Evolutionary conservation across 2,113 vertebrate species (phyloP), one percentile per base, ranked within the genome.

Genomic region (Ardeotis arabs): DNA sequence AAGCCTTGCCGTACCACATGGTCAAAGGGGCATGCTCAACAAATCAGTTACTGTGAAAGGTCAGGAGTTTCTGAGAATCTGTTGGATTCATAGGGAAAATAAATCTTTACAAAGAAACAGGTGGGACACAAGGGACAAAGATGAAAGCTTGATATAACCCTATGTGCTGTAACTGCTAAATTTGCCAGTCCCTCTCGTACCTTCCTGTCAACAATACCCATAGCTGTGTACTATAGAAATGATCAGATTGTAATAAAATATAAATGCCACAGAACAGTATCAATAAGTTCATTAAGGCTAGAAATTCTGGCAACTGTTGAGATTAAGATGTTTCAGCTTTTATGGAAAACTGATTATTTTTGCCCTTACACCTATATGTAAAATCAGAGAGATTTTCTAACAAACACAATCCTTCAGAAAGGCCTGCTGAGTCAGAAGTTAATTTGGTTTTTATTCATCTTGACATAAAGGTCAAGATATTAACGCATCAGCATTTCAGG

Each of bases 371-470:
- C 29, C 33, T 68, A 3, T 52, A 27, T 13, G 22, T 62, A 59
- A 85, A 89, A 69, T 2, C 39, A 78, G 33, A 28, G 53, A 28
- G 4, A 28, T 75, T 78, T 84, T 39, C 68, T 35, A 88, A 56
- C 9, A 75, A 82, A 81, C 12, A 39, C 25, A 52, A 27, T 45
- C 60, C 63, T 75, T 72, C 60, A 89, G 44, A 64, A 93, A 56
- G 47, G 9, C 37, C 39, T 73, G 49, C 66, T 85, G 63, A 82
- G 47, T 73, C 33, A 83, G 70, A 79, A 83, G 24, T 64, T 82
- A 75, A 89, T 91, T 82, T 63, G 37, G 17, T 94, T 94, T 94
- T 90, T 79, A 83, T 92, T 91, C 75, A 80, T 91, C 55, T 91
- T 84, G 75, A 83, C 68, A 73, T 50, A 80, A 93, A 94, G 79